These are phyloP conservation scores for Pandion haliaetus DNA, from an alignment of 2,113 vertebrate genomes.

Conservation along the genomic window DNA sequence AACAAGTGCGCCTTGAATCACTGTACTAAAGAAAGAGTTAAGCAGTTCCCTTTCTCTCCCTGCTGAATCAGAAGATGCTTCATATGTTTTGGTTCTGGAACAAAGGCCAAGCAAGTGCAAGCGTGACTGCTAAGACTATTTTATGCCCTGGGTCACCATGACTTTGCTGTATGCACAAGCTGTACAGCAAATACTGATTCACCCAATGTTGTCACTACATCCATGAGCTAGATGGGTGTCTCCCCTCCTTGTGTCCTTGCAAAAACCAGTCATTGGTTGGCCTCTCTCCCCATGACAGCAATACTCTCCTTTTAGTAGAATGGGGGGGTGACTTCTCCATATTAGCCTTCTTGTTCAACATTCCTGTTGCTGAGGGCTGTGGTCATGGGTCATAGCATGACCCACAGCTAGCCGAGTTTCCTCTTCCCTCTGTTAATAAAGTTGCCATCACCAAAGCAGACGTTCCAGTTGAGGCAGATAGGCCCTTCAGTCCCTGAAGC, in stretches of 20 bases:
- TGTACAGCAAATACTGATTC: constrained; percentile 21
- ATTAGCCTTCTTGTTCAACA: not conserved
- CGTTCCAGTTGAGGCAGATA: not conserved
- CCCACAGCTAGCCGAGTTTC: not conserved
- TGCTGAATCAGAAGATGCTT: not conserved
- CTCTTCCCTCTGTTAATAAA: not conserved
- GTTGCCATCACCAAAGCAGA: not conserved
- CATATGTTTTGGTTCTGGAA: not conserved
- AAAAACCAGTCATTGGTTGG: not conserved
- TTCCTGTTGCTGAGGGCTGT: not conserved
- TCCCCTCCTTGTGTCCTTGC: not conserved
- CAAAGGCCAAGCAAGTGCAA: not conserved
- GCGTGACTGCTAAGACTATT: not conserved
- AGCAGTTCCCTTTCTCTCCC: not conserved
- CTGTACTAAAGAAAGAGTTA: not conserved
- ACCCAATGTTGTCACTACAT: not conserved
- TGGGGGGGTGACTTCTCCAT: not conserved
- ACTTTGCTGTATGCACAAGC: not conserved
- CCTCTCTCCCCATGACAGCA: not conserved
- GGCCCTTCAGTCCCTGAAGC: not conserved
- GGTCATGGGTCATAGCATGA: not conserved
- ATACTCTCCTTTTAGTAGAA: not conserved
- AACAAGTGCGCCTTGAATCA: not conserved
- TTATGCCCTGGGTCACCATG: constrained; percentile 4
- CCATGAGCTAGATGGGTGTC: not conserved